Evolutionary conservation across 2,888 invertebrate species (phyloP).

Genomic region (Malthinus seriepunctatus): DNA sequence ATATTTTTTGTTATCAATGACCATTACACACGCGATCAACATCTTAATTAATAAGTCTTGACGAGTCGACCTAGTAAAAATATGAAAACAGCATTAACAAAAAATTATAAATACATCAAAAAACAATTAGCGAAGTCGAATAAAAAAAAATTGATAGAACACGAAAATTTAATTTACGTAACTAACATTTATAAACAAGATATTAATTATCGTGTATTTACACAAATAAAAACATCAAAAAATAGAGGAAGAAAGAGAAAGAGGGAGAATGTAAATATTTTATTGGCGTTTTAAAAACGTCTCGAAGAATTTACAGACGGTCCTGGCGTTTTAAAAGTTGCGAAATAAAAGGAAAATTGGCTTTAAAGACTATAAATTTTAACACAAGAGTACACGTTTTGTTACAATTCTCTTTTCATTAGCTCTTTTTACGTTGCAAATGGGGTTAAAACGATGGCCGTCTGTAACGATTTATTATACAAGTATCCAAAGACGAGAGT

Average conservation of each 20-base stretch:
- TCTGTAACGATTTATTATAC: background rate
- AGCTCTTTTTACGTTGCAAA: background rate
- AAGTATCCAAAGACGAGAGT: background rate
- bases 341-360: background rate
- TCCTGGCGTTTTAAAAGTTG: background rate
- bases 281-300: too few species aligned
- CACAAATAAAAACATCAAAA: too few species aligned
- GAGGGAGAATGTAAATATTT: too few species aligned
- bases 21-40: background rate
- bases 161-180: background rate
- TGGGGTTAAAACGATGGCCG: background rate
- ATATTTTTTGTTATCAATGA: background rate
- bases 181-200: too few species aligned
- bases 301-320: background rate
- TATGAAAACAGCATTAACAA: background rate
- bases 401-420: conserved; percentile 3
- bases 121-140: background rate
- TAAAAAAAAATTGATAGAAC: background rate
- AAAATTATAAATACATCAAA: background rate
- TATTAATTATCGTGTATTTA: too few species aligned
- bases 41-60: conserved; percentile 1
- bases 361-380: conserved; percentile 1
- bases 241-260: too few species aligned
- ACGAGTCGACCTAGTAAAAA: background rate
- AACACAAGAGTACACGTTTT: conserved; percentile 2